Percentiles rank a stretch among this genome's conserved stretches.
These are phyloP conservation scores for Amblyopsis rosae DNA, from an alignment of 2,113 vertebrate genomes.

Conservation along the genomic window DNA sequence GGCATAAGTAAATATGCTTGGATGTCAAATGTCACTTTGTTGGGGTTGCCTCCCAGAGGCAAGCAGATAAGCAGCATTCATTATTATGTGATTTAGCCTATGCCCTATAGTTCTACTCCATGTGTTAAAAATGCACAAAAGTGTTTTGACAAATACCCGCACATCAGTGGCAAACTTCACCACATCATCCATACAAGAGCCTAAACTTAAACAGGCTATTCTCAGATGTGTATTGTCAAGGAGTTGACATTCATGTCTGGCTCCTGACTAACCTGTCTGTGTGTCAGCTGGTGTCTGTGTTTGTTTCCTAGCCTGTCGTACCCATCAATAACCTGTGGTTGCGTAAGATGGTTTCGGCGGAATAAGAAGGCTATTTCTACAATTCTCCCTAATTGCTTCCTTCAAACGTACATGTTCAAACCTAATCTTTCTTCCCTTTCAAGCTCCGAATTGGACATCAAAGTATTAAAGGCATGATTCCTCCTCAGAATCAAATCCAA, in stretches of 20 bases:
- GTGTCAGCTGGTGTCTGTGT: background rate
- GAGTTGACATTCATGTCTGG: no score
- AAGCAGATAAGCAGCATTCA: no score
- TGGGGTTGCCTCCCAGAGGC: no score
- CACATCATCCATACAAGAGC: no score
- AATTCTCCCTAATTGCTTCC: background rate
- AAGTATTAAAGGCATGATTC: background rate
- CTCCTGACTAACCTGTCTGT: background rate
- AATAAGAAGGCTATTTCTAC: background rate
- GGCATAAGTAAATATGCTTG: constrained; percentile 7
- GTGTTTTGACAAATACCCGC: no score
- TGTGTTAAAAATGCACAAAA: no score
- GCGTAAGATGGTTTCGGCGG: constrained; percentile 2
- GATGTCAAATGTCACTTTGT: background rate
- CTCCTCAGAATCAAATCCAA: constrained; percentile 9
- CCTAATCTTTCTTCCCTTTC: constrained; percentile 7
- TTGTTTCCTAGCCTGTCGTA: background rate
- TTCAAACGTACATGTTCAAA: background rate
- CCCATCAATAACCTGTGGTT: background rate
- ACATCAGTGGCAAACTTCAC: no score
- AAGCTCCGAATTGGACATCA: background rate
- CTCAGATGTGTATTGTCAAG: no score
- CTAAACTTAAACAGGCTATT: no score
- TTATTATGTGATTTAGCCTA: no score
- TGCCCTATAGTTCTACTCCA: no score